A percentile compares a stretch with the other conserved stretches of the same genome.
These are phyloP conservation scores for Oreochromis grahami DNA, from an alignment of 2,797 vertebrate genomes.

Conservation along the genomic window DNA sequence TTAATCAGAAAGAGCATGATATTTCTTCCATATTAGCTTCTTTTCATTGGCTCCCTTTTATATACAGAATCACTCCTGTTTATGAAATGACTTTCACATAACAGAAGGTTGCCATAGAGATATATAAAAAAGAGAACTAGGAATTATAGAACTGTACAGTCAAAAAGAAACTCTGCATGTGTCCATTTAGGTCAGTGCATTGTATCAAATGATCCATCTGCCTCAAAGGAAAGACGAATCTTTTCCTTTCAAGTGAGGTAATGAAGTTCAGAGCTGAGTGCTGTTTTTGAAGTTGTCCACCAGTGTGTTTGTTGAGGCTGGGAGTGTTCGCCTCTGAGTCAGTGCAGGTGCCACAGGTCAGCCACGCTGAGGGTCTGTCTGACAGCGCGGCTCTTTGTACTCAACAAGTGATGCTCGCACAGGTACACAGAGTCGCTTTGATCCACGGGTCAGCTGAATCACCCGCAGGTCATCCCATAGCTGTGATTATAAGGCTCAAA, in stretches of 20 bases:
- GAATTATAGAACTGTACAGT: not conserved
- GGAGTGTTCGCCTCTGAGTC: constrained; percentile 32
- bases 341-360: constrained; percentile 38
- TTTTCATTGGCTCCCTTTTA: not conserved
- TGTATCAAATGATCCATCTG: constrained; percentile 56
- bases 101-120: not conserved
- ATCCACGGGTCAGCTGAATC: constrained; percentile 54
- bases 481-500: constrained; percentile 27
- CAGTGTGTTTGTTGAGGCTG: constrained; percentile 56
- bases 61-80: not conserved
- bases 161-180: not conserved
- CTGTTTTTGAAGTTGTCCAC: constrained; percentile 60
- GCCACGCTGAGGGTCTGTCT: constrained; percentile 12
- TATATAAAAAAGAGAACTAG: not conserved
- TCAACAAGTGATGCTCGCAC: constrained; percentile 58
- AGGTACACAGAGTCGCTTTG: constrained; percentile 55
- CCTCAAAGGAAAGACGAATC: constrained; percentile 38
- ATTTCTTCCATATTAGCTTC: rapidly evolving
- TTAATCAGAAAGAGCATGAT: rapidly evolving
- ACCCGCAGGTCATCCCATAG: constrained; percentile 33
- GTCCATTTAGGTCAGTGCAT: constrained; percentile 43
- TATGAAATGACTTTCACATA: not conserved
- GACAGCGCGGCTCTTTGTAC: constrained; percentile 61
- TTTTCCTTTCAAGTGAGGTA: constrained; percentile 68
- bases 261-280: constrained; percentile 52